Evolutionary conservation across 2,888 invertebrate species (phyloP).

Genomic region (Caenorhabditis virilis): DNA sequence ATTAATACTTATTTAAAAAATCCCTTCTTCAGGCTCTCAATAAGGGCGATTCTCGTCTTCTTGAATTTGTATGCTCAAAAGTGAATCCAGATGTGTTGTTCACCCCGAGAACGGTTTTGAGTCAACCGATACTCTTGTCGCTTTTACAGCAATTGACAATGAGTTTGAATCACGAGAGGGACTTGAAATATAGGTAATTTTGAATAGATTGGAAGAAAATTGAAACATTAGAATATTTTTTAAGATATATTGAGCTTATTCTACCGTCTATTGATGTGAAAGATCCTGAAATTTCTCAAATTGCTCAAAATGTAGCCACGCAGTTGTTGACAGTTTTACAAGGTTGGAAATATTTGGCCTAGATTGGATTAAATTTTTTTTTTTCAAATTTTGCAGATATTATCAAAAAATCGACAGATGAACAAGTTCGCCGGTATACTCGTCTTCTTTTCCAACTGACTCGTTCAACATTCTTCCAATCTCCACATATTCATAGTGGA

Average conservation of each 20-base stretch:
- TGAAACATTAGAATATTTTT: constrained; percentile 1
- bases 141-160: constrained; percentile 81
- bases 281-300: constrained; percentile 27
- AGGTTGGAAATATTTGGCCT: no score
- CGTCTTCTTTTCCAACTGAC: constrained; percentile 24
- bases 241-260: constrained; percentile 45
- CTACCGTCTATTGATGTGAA: constrained; percentile 37
- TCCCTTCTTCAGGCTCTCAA: constrained; percentile 77
- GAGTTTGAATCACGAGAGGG: constrained; percentile 53
- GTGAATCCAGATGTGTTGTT: constrained; percentile 80
- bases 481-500: constrained; percentile 18
- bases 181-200: constrained; percentile 51
- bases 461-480: constrained; percentile 15
- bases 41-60: constrained; percentile 84
- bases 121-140: constrained; percentile 87
- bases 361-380: background rate
- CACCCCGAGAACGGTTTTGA: constrained; percentile 71
- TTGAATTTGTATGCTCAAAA: constrained; percentile 84
- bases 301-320: constrained; percentile 36
- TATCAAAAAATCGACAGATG: constrained; percentile 17
- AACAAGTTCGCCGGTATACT: constrained; percentile 18
- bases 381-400: constrained; percentile 18
- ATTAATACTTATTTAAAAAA: background rate
- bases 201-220: background rate
- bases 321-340: constrained; percentile 30